These are phyloP conservation scores for Daphoenositta chrysoptera DNA, from an alignment of 2,113 vertebrate genomes.

Conservation along the genomic window DNA sequence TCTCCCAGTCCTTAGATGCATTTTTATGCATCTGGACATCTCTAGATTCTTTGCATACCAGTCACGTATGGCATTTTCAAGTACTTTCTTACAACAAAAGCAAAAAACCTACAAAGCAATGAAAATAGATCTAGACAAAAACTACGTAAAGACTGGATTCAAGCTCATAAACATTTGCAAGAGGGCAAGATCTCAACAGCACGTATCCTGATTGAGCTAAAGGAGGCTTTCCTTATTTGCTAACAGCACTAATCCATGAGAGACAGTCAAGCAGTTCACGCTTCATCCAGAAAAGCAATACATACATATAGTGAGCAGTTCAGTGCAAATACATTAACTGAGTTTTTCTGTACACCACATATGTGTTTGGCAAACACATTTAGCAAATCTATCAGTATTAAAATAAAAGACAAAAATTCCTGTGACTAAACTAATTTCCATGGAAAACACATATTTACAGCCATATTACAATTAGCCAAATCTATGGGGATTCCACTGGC, in stretches of 20 bases:
- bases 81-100: not conserved
- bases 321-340: not conserved
- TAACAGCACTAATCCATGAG: not conserved
- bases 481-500: not conserved
- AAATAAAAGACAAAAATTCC: not conserved
- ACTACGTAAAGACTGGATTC: not conserved
- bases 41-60: not conserved
- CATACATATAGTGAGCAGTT: not conserved
- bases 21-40: not conserved
- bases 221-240: not conserved
- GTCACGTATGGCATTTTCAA: not conserved
- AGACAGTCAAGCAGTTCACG: not conserved
- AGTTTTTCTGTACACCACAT: not conserved
- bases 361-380: not conserved
- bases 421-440: not conserved
- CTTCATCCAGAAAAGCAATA: not conserved
- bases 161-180: not conserved
- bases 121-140: not conserved
- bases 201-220: not conserved
- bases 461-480: constrained; percentile 5
- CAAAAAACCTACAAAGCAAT: accelerated
- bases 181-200: not conserved
- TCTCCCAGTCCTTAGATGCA: not conserved
- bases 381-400: not conserved
- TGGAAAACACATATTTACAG: constrained; percentile 26